A percentile compares a stretch with the other conserved stretches of the same genome.
Conservation (phyloP, 1,140 invertebrate species). For the Cotesia glomerata region DNA sequence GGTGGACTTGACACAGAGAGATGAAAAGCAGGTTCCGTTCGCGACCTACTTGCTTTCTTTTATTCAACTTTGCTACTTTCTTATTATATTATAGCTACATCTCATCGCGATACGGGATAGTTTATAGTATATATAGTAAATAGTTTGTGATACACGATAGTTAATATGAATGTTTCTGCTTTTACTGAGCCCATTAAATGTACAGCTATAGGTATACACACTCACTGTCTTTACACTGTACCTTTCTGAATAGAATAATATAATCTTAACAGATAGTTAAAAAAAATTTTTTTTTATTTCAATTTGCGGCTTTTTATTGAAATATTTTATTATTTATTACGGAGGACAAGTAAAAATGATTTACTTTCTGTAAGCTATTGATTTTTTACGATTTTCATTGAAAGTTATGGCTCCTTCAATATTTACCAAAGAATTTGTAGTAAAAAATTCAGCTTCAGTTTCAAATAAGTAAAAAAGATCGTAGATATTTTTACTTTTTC, state of each 20-base stretch:
- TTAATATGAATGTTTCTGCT: background rate
- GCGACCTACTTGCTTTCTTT: slow-evolving; percentile 51
- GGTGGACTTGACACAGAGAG: slow-evolving; percentile 48
- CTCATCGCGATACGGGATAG: no score
- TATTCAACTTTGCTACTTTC: slow-evolving; percentile 41
- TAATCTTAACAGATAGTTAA: no score
- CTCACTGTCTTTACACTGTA: no score
- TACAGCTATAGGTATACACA: no score
- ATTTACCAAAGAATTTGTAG: background rate
- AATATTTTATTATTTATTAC: no score
- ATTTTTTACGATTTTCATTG: background rate
- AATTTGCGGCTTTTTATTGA: no score
- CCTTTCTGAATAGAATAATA: no score
- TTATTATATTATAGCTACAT: slow-evolving; percentile 34
- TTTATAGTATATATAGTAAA: background rate
- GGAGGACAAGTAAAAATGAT: no score
- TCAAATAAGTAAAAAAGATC: no score
- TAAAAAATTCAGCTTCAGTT: background rate
- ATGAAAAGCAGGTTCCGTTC: slow-evolving; percentile 61
- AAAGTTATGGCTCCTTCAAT: background rate
- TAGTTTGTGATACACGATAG: no score
- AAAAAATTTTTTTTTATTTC: no score
- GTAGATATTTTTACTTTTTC: no score
- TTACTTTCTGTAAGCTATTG: background rate
- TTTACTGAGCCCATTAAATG: background rate